Evolutionary conservation across 2,797 vertebrate genomes (phyloP), one percentile per base, ranked within the genome.

Genomic region (Brachyrhaphis roseni): DNA sequence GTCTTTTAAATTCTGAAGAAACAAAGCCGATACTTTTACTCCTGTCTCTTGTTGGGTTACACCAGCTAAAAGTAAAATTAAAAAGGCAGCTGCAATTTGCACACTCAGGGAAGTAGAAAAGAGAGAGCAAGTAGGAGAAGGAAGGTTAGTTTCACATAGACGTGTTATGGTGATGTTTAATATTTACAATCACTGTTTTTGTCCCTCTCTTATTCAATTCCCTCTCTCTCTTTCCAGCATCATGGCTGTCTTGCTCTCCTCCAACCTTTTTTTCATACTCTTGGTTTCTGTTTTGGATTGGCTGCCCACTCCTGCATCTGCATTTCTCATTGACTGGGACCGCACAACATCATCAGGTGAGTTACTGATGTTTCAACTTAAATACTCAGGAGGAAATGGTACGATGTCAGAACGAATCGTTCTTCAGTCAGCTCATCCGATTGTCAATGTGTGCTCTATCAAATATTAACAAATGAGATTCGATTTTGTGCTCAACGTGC

Each of bases 391-490:
- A 72, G 53, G 57, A 66, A 83, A 75, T 28, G 45, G 5, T 34
- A 16, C 51, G 47, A 82, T 72, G 4, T 0, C 5, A 59, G 51
- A 43, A 71, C 8, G 49, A 76, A 72, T 70, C 10, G 4, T 20
- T 76, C 47, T 23, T 71, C 74, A 80, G 72, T 79, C 72, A 59
- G 71, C 70, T 72, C 75, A 71, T 83, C 71, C 82, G 64, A 76
- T 41, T 71, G 34, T 83, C 39, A 31, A 26, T 73, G 23, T 79
- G 75, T 68, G 81, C 71, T 75, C 86, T 45, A 85, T 94, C 75
- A 92, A 91, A 90, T 84, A 94, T 94, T 92, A 91, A 93, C 91
- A 79, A 78, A 82, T 62, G 79, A 62, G 78, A 82, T 88, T 81
- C 53, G 86, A 78, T 79, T 88, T 87, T 84, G 75, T 7, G 70